Evolutionary conservation across 2,113 vertebrate genomes (phyloP), one percentile per base, ranked within the genome.

Genomic region (Ariopsis seemanni): DNA sequence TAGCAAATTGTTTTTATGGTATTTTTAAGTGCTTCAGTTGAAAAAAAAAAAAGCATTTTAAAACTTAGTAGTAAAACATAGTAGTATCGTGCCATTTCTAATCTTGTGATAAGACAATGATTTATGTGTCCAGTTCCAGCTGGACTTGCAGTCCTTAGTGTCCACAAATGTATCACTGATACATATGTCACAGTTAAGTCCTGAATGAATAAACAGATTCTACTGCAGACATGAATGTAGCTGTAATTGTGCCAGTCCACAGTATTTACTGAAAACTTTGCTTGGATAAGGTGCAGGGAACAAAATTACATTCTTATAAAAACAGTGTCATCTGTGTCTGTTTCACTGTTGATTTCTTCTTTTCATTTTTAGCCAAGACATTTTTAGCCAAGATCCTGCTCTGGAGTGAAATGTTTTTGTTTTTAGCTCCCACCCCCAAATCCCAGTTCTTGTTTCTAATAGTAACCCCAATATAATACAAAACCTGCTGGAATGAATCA

Each of bases 401-500:
- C 60, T 65, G 50, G 50, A 69, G 15, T 1, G 42, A 48, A 69
- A 69, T 69, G 62, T 57, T 55, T 83, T 71, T 8, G 34, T 11
- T 14, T 14, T 42, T 42, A 42, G 42, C 83, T 84, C 67, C 18
- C 48, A 5, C 4, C 22, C 7, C 30, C 22, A 50, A 75, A 78
- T 27, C 42, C 8, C 20, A 50, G 8, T 14, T 78, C 50, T 78
- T 78, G 75, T 78, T 78, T 53, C 75, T 78, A 53, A 78, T 78
- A 78, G 75, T 55, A 78, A 78, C 84, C 87, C 62, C 34, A 57
- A 67, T 14, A 30, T 72, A 65, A 65, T 71, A 63, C n/a, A 88
- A 88, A 86, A 82, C 42, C 69, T 84, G 69, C 74, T 34, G 72
- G 53, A 80, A 86, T 86, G 58, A 85, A 81, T 89, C 69, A 71